Evolutionary conservation across 2,113 vertebrate species (phyloP).

Genomic region (Rafetus swinhoei): DNA sequence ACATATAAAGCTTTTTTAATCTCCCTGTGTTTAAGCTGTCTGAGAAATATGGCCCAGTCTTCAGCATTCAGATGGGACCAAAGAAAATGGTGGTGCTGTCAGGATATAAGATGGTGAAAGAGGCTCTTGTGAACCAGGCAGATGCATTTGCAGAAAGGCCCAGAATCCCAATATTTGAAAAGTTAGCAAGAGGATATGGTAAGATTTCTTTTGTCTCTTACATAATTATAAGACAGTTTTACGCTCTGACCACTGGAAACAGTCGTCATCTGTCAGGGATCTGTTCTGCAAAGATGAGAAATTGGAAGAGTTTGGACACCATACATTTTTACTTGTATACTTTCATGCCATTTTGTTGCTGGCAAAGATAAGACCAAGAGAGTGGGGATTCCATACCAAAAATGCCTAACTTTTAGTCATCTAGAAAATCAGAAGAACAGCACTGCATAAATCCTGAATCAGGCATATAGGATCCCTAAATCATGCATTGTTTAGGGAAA

Average conservation of each 20-base stretch:
- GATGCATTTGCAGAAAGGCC: slow-evolving; percentile 73
- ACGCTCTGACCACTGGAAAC: too few species aligned
- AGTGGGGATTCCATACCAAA: too few species aligned
- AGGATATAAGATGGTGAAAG: slow-evolving; percentile 77
- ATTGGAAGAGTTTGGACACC: too few species aligned
- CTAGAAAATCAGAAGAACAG: too few species aligned
- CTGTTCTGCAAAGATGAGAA: too few species aligned
- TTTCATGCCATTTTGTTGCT: too few species aligned
- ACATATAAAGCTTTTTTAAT: neutral
- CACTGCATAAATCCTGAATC: too few species aligned
- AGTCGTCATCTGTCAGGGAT: too few species aligned
- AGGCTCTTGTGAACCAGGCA: slow-evolving; percentile 71
- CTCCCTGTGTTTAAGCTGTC: neutral
- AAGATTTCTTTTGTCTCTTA: neutral
- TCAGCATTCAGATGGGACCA: slow-evolving; percentile 53
- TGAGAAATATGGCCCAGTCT: slow-evolving; percentile 39
- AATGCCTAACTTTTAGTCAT: neutral
- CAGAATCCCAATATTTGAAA: slow-evolving; percentile 67
- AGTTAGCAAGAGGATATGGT: slow-evolving; percentile 64
- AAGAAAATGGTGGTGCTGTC: slow-evolving; percentile 71
- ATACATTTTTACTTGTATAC: too few species aligned
- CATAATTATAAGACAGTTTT: too few species aligned
- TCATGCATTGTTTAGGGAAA: neutral
- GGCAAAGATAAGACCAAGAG: too few species aligned
- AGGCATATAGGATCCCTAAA: neutral